A percentile compares a stretch with the other conserved stretches of the same genome.
Evolutionary conservation across 2,888 invertebrate genomes (phyloP).

Genomic region (Nemotelus pantherinus): DNA sequence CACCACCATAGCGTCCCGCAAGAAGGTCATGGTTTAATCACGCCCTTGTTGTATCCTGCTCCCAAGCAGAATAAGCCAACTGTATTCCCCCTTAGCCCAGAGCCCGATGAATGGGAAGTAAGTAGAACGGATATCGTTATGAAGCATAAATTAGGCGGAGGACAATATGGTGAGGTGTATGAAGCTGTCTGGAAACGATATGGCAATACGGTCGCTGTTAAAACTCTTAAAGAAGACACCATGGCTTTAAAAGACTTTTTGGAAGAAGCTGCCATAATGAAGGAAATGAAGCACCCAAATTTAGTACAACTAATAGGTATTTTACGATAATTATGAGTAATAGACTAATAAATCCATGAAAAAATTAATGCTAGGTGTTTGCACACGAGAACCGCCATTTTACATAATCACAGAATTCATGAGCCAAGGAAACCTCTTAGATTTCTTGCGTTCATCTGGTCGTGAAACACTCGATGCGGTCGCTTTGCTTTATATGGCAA

Average conservation of each 20-base stretch:
- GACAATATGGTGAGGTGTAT: slow-evolving; percentile 94
- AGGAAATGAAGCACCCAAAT: slow-evolving; percentile 99
- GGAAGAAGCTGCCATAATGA: slow-evolving; percentile 99
- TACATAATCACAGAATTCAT: slow-evolving; percentile 99
- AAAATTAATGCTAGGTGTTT: slow-evolving; percentile 76
- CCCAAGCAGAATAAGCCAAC: slow-evolving; percentile 96
- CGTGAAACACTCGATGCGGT: slow-evolving; percentile 91
- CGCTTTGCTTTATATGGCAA: slow-evolving; percentile 98
- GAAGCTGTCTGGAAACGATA: slow-evolving; percentile 96
- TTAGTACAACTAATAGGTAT: slow-evolving; percentile 88
- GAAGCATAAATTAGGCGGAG: slow-evolving; percentile 97
- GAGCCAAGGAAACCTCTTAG: slow-evolving; percentile 97
- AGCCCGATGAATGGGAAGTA: slow-evolving; percentile 97
- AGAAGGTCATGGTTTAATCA: slow-evolving; percentile 94
- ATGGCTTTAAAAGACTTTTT: slow-evolving; percentile 99
- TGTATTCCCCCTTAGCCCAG: slow-evolving; percentile 92
- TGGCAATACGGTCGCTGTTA: slow-evolving; percentile 97
- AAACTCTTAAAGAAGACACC: slow-evolving; percentile 98
- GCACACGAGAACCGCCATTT: slow-evolving; percentile 98
- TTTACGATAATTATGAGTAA: slow-evolving; percentile 47
- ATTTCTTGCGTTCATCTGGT: slow-evolving; percentile 90
- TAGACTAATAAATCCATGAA: not conserved
- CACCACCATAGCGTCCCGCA: slow-evolving; percentile 95
- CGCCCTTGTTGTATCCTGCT: slow-evolving; percentile 96
- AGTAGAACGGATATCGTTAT: slow-evolving; percentile 97